A percentile compares a stretch with the other conserved stretches of the same genome.
Evolutionary conservation across 1,140 invertebrate genomes (phyloP).

Genomic region (Harlomillsia oculata): DNA sequence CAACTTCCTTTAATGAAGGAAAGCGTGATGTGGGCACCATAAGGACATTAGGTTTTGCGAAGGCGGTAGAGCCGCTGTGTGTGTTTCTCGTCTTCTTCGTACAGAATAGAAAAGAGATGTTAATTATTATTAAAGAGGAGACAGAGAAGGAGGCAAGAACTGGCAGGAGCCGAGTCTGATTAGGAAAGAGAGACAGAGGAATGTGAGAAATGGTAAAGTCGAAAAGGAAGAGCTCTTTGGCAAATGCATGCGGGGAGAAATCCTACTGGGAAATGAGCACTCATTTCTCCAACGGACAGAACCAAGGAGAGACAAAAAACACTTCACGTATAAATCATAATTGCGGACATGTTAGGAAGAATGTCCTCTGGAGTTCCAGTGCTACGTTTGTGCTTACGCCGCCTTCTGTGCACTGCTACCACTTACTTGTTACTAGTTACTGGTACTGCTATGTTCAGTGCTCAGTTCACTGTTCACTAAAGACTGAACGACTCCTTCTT

Average conservation of each 20-base stretch:
- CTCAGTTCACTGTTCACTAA: no score
- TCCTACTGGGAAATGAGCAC: slow-evolving; percentile 15
- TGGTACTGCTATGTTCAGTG: no score
- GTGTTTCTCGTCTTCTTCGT: not conserved
- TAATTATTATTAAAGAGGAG: slow-evolving; percentile 3
- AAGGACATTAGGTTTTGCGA: slow-evolving; percentile 2
- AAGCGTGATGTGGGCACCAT: slow-evolving; percentile 14
- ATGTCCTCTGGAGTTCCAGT: no score
- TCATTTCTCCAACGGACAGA: slow-evolving; percentile 12
- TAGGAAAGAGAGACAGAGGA: slow-evolving; percentile 5
- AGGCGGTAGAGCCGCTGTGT: not conserved
- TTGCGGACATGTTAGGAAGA: slow-evolving; percentile 5
- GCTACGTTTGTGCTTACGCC: no score
- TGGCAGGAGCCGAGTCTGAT: slow-evolving; percentile 6
- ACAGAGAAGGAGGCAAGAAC: slow-evolving; percentile 3
- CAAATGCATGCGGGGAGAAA: slow-evolving; percentile 12
- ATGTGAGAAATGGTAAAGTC: not conserved
- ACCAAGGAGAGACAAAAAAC: slow-evolving; percentile 12
- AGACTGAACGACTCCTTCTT: no score
- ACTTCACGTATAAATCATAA: slow-evolving; percentile 25
- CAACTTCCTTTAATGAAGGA: slow-evolving; percentile 13
- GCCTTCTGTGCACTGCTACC: no score
- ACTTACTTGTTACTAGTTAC: no score
- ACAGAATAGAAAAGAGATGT: not conserved
- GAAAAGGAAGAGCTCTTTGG: slow-evolving; percentile 2